phyloP scores from a whole-genome alignment of 2,888 invertebrate species.

The Orthonychiurus folsomi region DNA sequence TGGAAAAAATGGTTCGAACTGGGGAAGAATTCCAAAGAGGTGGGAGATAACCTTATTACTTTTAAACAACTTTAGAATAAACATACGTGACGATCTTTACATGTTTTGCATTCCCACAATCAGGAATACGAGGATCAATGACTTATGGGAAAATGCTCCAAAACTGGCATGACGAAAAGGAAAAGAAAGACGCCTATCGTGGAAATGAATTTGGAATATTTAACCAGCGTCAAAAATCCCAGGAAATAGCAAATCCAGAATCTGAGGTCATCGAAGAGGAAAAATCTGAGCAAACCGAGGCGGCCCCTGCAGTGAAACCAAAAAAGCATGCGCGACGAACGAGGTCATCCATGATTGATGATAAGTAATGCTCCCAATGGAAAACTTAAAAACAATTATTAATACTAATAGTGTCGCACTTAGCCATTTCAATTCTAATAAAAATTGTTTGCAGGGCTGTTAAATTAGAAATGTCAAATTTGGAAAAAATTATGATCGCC shows the following conservation, averaged over 20 bases:
- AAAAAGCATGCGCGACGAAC: too few relatives aligned
- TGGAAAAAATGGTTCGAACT: constrained; percentile 28
- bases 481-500: constrained; percentile 28
- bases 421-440: too few relatives aligned
- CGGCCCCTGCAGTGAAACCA: too few relatives aligned
- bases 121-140: constrained; percentile 14
- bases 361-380: too few relatives aligned
- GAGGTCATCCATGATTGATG: too few relatives aligned
- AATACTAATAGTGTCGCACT: too few relatives aligned
- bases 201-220: constrained; percentile 20
- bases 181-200: constrained; percentile 17
- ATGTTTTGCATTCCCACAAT: not conserved
- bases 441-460: too few relatives aligned
- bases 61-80: not conserved
- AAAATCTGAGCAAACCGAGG: too few relatives aligned
- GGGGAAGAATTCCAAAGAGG: constrained; percentile 30
- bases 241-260: too few relatives aligned
- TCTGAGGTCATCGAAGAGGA: too few relatives aligned
- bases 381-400: too few relatives aligned
- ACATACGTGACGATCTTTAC: not conserved
- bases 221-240: too few relatives aligned
- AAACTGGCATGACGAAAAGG: constrained; percentile 19
- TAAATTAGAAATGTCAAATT: constrained; percentile 12
- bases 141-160: constrained; percentile 25
- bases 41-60: constrained; percentile 5